Evolutionary conservation across 2,888 invertebrate genomes (phyloP).

Genomic region (Drosophila borborema): DNA sequence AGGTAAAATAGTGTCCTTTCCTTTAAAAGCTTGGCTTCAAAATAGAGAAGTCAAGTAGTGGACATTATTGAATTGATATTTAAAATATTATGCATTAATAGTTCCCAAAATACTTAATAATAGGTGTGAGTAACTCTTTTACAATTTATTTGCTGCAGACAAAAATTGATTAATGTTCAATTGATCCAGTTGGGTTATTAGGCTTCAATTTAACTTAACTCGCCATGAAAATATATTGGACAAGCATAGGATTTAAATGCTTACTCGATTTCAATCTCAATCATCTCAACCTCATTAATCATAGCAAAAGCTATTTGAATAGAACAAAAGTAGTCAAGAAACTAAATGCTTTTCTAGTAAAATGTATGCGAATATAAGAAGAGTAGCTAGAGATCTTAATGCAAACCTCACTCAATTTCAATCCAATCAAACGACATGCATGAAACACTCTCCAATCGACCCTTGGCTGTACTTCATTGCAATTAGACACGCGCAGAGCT

Average conservation of each 20-base stretch:
- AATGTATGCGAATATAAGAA: background rate
- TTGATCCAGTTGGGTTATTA: no score
- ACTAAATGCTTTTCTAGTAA: background rate
- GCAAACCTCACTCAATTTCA: background rate
- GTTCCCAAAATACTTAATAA: no score
- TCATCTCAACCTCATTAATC: background rate
- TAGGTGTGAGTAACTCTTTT: no score
- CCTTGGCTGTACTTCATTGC: background rate
- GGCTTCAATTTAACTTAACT: background rate
- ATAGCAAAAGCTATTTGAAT: no score
- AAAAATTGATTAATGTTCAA: background rate
- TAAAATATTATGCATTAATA: no score
- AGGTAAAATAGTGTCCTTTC: no score
- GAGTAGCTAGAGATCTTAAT: background rate
- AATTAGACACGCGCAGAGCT: background rate
- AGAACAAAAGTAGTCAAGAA: background rate
- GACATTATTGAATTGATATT: no score
- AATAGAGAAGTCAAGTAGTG: no score
- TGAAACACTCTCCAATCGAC: background rate
- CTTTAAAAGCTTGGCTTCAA: no score
- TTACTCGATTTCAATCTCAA: background rate
- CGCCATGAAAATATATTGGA: background rate
- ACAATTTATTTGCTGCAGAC: background rate
- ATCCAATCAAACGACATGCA: background rate
- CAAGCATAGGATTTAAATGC: background rate